Conservation (phyloP, 1,140 invertebrate genomes). For the Ips nitidus region DNA sequence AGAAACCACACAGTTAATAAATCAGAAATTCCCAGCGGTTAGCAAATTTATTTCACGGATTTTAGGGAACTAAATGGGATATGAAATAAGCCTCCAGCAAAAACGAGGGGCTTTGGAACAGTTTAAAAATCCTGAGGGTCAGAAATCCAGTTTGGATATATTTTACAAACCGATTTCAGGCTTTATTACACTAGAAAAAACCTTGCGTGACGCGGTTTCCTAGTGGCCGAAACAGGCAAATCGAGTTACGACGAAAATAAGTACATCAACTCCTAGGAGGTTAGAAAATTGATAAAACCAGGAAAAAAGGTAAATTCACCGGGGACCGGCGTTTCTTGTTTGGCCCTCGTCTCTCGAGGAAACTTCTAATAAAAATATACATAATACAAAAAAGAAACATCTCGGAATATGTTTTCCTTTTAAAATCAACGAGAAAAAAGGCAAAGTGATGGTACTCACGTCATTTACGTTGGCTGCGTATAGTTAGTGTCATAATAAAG, state of each 20-base stretch:
- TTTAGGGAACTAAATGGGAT: slow-evolving; percentile 46
- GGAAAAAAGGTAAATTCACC: slow-evolving; percentile 25
- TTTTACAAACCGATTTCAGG: too few relatives aligned
- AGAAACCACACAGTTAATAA: slow-evolving; percentile 36
- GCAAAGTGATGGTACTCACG: neutral
- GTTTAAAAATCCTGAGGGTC: slow-evolving; percentile 23
- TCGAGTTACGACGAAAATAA: slow-evolving; percentile 28
- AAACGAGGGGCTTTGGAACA: slow-evolving; percentile 10
- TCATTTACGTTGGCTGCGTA: neutral
- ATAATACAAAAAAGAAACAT: slow-evolving; percentile 24
- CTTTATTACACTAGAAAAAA: too few relatives aligned
- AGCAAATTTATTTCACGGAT: slow-evolving; percentile 45
- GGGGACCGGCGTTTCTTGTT: slow-evolving; percentile 24
- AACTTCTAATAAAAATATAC: slow-evolving; percentile 32
- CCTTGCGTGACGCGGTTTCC: too few relatives aligned
- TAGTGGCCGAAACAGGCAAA: slow-evolving; percentile 12
- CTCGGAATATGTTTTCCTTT: slow-evolving; percentile 16
- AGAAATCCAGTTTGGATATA: too few relatives aligned
- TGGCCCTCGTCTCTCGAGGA: slow-evolving; percentile 9
- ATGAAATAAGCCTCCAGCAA: slow-evolving; percentile 43
- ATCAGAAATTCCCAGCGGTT: slow-evolving; percentile 28
- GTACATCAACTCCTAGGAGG: slow-evolving; percentile 23
- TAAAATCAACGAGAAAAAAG: slow-evolving; percentile 2
- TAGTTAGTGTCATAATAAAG: slow-evolving; percentile 34
- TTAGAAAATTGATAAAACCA: slow-evolving; percentile 31